Percentiles rank a stretch among this genome's conserved stretches.
Conservation (phyloP, 92 coral and sea anemone species). For the Bergia puertoricense region DNA sequence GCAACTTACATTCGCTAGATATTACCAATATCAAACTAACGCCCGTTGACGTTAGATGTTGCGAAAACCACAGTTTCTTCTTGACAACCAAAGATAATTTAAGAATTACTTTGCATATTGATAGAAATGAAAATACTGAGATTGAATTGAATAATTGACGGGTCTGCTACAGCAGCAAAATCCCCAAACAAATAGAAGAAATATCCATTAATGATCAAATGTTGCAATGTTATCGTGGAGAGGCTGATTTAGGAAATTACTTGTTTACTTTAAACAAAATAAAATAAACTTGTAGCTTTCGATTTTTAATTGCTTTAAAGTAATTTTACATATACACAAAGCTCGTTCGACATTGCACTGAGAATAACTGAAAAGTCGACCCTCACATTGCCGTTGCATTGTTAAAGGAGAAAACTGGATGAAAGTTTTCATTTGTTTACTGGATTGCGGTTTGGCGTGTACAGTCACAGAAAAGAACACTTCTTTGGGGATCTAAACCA, state of each 20-base stretch:
- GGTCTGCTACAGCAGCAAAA: background rate
- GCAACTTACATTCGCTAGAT: background rate
- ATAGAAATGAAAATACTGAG: background rate
- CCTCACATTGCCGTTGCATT: background rate
- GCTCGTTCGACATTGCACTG: background rate
- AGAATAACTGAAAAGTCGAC: background rate
- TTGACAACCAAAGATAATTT: too few relatives aligned
- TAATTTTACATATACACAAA: background rate
- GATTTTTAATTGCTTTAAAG: background rate
- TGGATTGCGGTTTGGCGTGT: background rate
- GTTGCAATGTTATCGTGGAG: background rate
- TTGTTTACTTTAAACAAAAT: background rate
- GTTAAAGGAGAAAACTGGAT: background rate
- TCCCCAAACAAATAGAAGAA: background rate
- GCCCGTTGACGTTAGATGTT: background rate
- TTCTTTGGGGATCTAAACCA: background rate
- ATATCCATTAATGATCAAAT: background rate
- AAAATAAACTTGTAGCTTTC: constrained; percentile 13
- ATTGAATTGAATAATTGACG: background rate
- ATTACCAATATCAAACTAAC: background rate
- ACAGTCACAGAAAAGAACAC: background rate
- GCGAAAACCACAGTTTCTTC: too few relatives aligned
- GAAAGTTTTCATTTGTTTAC: background rate
- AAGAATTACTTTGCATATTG: too few relatives aligned
- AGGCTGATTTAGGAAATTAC: constrained; percentile 4